Conservation (phyloP, 2,888 invertebrate species). For the Tenthredo scrophulariae region DNA sequence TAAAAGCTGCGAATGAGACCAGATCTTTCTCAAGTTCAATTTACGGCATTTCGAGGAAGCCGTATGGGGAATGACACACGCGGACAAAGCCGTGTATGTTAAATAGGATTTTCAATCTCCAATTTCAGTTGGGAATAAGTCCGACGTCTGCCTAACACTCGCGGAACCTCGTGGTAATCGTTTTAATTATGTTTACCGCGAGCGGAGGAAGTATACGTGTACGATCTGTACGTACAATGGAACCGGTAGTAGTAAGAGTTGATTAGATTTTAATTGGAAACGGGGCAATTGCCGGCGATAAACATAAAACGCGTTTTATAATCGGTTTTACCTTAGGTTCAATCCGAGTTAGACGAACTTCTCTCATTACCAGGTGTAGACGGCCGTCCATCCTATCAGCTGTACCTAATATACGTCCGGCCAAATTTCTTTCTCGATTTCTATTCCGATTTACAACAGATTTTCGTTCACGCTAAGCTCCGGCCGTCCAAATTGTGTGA, state of each 20-base stretch:
- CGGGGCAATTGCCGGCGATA: conserved; percentile 35
- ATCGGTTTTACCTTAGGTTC: not conserved
- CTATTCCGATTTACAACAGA: not conserved
- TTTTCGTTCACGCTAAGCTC: not conserved
- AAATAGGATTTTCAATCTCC: conserved; percentile 14
- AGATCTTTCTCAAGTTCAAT: not conserved
- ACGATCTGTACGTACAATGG: not conserved
- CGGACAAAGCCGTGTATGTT: not conserved
- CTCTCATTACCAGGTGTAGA: conserved; percentile 13
- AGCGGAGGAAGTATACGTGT: not conserved
- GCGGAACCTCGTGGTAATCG: not conserved
- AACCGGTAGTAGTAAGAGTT: conserved; percentile 2
- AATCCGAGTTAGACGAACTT: not conserved
- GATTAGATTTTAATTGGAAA: conserved; percentile 44
- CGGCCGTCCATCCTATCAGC: not conserved
- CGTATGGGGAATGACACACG: not conserved
- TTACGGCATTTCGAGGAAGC: conserved; percentile 8
- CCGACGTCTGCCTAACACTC: not conserved
- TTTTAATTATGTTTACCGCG: conserved; percentile 32
- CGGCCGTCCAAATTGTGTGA: conserved; percentile 11
- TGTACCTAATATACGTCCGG: not conserved
- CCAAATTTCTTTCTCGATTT: not conserved
- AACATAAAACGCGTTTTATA: conserved; percentile 12
- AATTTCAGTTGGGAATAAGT: conserved; percentile 17
- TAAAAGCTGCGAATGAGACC: not conserved